These are phyloP conservation scores for Rhinogobio ventralis DNA, from an alignment of 2,797 vertebrate species.

Conservation along the genomic window DNA sequence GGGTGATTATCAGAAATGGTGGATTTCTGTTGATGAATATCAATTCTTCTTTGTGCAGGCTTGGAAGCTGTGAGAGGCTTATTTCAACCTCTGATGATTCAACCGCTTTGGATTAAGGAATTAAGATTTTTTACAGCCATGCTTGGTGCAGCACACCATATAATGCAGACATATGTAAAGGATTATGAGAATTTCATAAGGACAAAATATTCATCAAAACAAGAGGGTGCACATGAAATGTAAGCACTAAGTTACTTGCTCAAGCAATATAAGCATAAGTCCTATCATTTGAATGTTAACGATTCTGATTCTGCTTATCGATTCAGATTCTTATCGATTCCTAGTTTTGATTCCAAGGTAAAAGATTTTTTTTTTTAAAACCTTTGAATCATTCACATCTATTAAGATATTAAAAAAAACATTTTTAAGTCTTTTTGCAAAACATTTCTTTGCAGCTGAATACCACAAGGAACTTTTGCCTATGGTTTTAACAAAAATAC, in stretches of 20 bases:
- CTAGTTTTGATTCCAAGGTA: too few species aligned
- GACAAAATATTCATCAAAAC: conserved; percentile 23
- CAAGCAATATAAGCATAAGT: background rate
- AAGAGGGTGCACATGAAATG: conserved; percentile 23
- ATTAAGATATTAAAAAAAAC: too few species aligned
- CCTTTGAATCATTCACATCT: too few species aligned
- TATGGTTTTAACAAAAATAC: too few species aligned
- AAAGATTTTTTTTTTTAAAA: too few species aligned
- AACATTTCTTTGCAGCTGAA: too few species aligned
- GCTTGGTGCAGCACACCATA: conserved; percentile 66
- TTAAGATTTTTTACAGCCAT: conserved; percentile 66
- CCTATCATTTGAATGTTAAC: too few species aligned
- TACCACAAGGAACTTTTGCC: too few species aligned
- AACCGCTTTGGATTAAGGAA: conserved; percentile 74
- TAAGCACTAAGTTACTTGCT: conserved; percentile 47
- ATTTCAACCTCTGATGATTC: conserved; percentile 78
- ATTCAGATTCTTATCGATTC: too few species aligned
- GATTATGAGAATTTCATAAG: conserved; percentile 70
- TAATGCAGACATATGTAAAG: conserved; percentile 69
- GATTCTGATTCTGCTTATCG: too few species aligned
- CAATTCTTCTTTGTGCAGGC: conserved; percentile 67
- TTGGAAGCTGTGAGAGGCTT: conserved; percentile 62
- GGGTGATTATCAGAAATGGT: conserved; percentile 65
- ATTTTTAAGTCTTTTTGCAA: too few species aligned
- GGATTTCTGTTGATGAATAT: conserved; percentile 73